phyloP scores from a whole-genome alignment of 2,888 invertebrate genomes.

The Philopedon plagiatum region DNA sequence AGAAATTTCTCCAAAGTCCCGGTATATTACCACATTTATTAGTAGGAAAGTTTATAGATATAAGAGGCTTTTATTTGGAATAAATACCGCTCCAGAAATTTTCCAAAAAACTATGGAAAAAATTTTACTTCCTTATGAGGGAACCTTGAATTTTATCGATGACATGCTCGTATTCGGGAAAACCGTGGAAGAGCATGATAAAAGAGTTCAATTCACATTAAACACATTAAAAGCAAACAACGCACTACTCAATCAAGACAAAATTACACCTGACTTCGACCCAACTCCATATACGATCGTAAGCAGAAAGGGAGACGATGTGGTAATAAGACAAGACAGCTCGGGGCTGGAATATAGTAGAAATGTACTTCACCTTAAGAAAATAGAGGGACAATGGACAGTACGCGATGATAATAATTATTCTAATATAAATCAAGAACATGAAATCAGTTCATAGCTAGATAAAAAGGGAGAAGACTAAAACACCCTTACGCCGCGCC shows the following conservation, averaged over 20 bases:
- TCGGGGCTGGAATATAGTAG: constrained; percentile 35
- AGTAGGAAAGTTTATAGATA: too few species aligned
- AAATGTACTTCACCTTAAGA: constrained; percentile 46
- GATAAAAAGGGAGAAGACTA: too few species aligned
- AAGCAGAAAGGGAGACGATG: constrained; percentile 36
- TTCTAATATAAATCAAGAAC: too few species aligned
- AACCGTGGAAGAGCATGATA: constrained; percentile 9
- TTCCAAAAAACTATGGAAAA: too few species aligned
- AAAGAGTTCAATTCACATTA: background rate
- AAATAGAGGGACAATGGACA: constrained; percentile 38
- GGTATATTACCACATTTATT: too few species aligned
- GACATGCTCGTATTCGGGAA: too few species aligned
- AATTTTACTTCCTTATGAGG: background rate
- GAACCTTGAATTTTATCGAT: constrained; percentile 58
- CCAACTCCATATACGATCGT: constrained; percentile 34
- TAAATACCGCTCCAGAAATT: too few species aligned
- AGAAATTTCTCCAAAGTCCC: too few species aligned
- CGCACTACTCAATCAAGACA: constrained; percentile 14
- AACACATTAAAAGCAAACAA: constrained; percentile 11
- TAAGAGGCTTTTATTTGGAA: too few species aligned
- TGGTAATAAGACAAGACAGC: constrained; percentile 31
- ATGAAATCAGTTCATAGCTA: too few species aligned
- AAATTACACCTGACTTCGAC: constrained; percentile 39
- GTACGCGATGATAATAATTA: too few species aligned
- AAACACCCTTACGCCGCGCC: too few species aligned